Conservation (phyloP, 2,888 invertebrate species). For the Endotricha flammealis region DNA sequence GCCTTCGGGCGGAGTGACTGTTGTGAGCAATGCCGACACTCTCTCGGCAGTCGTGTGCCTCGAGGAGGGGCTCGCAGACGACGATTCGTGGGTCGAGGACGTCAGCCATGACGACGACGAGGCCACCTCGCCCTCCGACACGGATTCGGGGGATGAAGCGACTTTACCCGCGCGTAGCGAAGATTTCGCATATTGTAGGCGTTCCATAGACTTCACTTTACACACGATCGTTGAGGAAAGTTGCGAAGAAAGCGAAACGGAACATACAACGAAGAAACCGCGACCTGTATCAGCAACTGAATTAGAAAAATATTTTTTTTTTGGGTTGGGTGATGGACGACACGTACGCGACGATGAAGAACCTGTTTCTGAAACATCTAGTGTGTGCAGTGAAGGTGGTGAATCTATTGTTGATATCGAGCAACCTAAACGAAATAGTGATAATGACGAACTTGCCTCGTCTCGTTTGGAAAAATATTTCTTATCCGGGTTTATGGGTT, state of each 20-base stretch:
- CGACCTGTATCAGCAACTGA: constrained; percentile 88
- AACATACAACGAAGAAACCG: constrained; percentile 80
- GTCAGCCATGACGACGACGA: constrained; percentile 89
- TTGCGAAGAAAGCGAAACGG: constrained; percentile 94
- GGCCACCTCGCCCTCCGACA: constrained; percentile 81
- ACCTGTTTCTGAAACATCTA: constrained; percentile 88
- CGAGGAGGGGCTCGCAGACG: constrained; percentile 92
- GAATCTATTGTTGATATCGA: constrained; percentile 84
- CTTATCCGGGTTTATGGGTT: constrained; percentile 90
- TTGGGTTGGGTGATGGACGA: constrained; percentile 87
- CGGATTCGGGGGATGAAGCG: constrained; percentile 84
- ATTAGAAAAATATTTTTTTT: constrained; percentile 94
- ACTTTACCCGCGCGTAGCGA: constrained; percentile 86
- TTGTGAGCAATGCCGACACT: constrained; percentile 84
- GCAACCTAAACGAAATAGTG: constrained; percentile 73
- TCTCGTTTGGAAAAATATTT: constrained; percentile 94
- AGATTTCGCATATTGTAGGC: constrained; percentile 88
- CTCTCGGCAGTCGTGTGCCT: constrained; percentile 85
- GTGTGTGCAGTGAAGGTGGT: constrained; percentile 89
- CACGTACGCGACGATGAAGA: constrained; percentile 79
- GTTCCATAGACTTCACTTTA: constrained; percentile 91
- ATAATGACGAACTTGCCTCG: constrained; percentile 87
- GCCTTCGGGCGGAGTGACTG: constrained; percentile 80
- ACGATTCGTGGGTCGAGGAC: constrained; percentile 95
- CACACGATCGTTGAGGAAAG: constrained; percentile 97